Conservation (phyloP, 2,113 vertebrate genomes). For the Alouatta palliata region DNA sequence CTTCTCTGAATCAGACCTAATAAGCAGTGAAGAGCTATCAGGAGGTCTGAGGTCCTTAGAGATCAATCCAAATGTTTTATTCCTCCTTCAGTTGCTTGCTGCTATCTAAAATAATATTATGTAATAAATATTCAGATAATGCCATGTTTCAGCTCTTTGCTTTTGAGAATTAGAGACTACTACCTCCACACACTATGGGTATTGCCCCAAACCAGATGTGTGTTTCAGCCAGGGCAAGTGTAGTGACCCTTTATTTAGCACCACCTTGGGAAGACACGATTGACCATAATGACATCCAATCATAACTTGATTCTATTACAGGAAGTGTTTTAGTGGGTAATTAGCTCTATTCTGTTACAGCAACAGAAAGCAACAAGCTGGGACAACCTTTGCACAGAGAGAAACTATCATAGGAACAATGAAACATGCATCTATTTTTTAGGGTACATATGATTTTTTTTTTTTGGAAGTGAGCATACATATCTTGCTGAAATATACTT, state of each 20-base stretch:
- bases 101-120: not conserved
- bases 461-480: not conserved
- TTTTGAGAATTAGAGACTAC: not conserved
- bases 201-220: not conserved
- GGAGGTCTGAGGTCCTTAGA: not conserved
- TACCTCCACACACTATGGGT: not conserved
- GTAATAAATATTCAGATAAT: not conserved
- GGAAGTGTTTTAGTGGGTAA: not conserved
- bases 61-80: not conserved
- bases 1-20: not conserved
- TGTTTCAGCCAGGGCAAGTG: not conserved
- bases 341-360: not conserved
- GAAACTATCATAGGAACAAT: not conserved
- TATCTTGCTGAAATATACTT: not conserved
- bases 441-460: not conserved
- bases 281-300: not conserved
- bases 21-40: not conserved
- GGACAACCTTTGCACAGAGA: not conserved
- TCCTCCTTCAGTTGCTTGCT: not conserved
- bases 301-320: not conserved
- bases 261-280: not conserved
- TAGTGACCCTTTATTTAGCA: not conserved
- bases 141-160: not conserved
- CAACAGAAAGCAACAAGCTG: not conserved
- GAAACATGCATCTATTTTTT: not conserved